Conservation (phyloP, 2,888 invertebrate species). For the Rutpela maculata region DNA sequence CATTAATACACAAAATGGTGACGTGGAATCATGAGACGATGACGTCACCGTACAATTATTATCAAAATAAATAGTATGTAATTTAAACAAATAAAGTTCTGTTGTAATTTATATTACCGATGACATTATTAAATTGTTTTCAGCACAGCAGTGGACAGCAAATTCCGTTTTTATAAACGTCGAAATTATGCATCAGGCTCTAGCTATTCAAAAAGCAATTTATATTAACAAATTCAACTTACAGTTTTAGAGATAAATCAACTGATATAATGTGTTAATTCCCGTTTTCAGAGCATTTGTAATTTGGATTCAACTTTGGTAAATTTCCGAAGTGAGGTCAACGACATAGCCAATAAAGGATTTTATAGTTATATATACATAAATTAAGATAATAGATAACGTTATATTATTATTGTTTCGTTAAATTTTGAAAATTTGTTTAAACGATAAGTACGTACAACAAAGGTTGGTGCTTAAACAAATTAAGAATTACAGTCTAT, state of each 20-base stretch:
- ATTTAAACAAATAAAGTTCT: slow-evolving; percentile 30
- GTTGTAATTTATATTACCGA: slow-evolving; percentile 3
- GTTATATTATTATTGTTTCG: slow-evolving; percentile 1
- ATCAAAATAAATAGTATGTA: slow-evolving; percentile 36
- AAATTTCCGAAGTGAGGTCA: slow-evolving; percentile 8
- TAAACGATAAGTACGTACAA: background rate
- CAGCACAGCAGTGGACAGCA: background rate
- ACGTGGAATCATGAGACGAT: slow-evolving; percentile 27
- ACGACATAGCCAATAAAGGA: background rate
- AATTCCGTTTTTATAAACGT: background rate
- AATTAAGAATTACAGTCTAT: background rate
- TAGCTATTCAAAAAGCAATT: background rate
- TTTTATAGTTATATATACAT: background rate
- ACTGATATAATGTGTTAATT: no score
- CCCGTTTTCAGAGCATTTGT: no score
- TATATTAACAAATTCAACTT: background rate
- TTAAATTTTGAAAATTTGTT: slow-evolving; percentile 9
- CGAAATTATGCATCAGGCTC: background rate
- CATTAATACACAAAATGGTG: slow-evolving; percentile 26
- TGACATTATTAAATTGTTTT: background rate
- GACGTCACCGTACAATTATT: slow-evolving; percentile 32
- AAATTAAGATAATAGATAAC: slow-evolving; percentile 28
- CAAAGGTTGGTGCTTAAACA: background rate
- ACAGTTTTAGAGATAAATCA: background rate
- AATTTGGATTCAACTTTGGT: background rate